Percentiles rank a stretch among this genome's conserved stretches.
phyloP scores from a whole-genome alignment of 2,113 vertebrate species.

The Arenaria interpres region DNA sequence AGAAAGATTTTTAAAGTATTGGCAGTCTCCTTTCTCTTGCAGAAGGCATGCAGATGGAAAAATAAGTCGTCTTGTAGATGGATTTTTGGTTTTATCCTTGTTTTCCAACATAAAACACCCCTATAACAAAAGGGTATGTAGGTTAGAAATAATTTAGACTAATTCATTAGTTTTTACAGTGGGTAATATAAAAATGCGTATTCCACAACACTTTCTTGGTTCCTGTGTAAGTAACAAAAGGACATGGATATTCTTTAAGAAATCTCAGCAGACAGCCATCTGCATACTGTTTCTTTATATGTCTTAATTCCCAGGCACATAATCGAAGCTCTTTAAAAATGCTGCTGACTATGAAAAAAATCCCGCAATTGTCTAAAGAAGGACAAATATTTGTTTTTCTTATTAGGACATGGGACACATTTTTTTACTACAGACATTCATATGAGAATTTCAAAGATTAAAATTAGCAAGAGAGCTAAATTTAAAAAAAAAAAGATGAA shows the following conservation, averaged over 20 bases:
- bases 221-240: constrained; percentile 3
- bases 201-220: not conserved
- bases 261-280: not conserved
- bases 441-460: not conserved
- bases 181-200: not conserved
- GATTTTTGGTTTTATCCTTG: not conserved
- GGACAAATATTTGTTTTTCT: not conserved
- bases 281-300: not conserved
- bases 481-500: not conserved
- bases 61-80: not conserved
- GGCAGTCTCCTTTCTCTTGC: not conserved
- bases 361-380: not conserved
- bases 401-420: not conserved
- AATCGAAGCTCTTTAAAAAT: constrained; percentile 38
- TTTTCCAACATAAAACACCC: not conserved
- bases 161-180: not conserved
- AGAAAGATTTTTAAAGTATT: not conserved
- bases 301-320: constrained; percentile 26
- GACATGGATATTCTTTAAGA: not conserved
- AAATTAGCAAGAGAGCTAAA: not conserved
- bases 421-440: not conserved
- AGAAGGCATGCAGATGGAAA: not conserved
- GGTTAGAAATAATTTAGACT: not conserved
- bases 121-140: not conserved
- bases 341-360: not conserved